Base-by-base conservation (phyloP, 2,888 invertebrate genomes). In the Aleiodes testaceus region DNA sequence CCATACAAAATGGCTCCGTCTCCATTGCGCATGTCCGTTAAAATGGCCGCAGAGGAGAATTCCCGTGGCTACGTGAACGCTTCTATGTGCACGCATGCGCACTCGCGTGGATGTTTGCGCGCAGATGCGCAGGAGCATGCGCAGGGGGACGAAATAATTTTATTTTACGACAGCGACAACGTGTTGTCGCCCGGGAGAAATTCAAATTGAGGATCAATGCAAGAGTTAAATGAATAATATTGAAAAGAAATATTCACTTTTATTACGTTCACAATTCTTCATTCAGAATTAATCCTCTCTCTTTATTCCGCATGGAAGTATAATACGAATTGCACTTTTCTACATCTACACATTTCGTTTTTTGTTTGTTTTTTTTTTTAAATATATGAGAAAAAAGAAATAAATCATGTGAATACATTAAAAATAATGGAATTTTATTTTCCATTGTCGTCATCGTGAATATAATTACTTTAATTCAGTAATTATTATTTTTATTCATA, bases 1-100 rank as follows among this genome's bases (percentile, higher is more conserved):
- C 64, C 74, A 73, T 81, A 81, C 83, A 86, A 86, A 79, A 86
- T 87, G 86, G 86, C 86, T 80, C 81, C 78, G 76, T 74, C 70
- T 73, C 78, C 85, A 85, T 85, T 84, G 83, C 84, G 84, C 82
- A 83, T 84, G 84, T 82, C 81, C 77, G 65, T 42, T 79, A 85
- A 84, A 84, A 81, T 85, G 81, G 81, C 79, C 80, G 80, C 74
- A 26, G 3, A 26, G 5, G 5, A 26, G 26, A 5, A 26, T 5
- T 26, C 26, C 3, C 26, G 5, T 26, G 26, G 26, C 26, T 26
- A 26, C 26, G 5, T 26, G 26, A 26, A 5, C 1, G 5, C 26
- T 5, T 26, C 5, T 26, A 26, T 26, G 26, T 26, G 26, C 26
- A n/a, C n/a, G 26, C 26, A 26, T 26, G 26, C 26, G 26, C 26